Conservation (phyloP, 2,888 invertebrate species). For the Polyommatus icarus region DNA sequence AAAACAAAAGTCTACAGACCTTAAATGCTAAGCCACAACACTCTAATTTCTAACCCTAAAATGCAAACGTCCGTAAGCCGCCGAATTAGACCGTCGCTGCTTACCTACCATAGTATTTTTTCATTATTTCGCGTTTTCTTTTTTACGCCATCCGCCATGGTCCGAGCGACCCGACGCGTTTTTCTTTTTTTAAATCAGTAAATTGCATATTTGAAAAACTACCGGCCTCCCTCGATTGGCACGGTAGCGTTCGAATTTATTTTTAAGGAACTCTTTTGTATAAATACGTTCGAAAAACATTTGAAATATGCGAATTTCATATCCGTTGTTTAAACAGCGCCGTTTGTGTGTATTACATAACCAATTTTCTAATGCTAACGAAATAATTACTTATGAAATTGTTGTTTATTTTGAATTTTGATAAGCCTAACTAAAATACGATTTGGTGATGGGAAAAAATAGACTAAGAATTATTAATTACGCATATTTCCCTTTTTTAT, state of each 20-base stretch:
- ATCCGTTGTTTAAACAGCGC: neutral
- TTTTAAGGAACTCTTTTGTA: slow-evolving; percentile 42
- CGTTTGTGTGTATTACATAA: neutral
- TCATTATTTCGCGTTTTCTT: slow-evolving; percentile 59
- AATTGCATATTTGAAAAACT: slow-evolving; percentile 80
- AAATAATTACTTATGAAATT: neutral
- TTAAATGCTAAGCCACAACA: neutral
- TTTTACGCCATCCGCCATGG: slow-evolving; percentile 70
- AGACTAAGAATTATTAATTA: neutral
- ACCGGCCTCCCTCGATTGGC: slow-evolving; percentile 57
- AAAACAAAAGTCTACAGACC: neutral
- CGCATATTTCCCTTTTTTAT: too few relatives aligned
- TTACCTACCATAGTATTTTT: slow-evolving; percentile 70
- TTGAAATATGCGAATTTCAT: slow-evolving; percentile 22
- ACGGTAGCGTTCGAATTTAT: slow-evolving; percentile 46
- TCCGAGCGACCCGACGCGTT: slow-evolving; percentile 59
- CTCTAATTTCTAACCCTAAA: slow-evolving; percentile 21
- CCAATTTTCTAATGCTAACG: neutral
- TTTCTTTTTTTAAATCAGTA: slow-evolving; percentile 72
- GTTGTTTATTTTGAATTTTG: neutral
- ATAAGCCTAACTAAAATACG: neutral
- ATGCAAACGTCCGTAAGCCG: slow-evolving; percentile 36
- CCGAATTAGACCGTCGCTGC: slow-evolving; percentile 62
- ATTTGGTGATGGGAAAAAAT: neutral
- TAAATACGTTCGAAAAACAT: slow-evolving; percentile 32